These are phyloP conservation scores for Marcusenius ussheri DNA, from an alignment of 2,113 vertebrate genomes.

Conservation along the genomic window DNA sequence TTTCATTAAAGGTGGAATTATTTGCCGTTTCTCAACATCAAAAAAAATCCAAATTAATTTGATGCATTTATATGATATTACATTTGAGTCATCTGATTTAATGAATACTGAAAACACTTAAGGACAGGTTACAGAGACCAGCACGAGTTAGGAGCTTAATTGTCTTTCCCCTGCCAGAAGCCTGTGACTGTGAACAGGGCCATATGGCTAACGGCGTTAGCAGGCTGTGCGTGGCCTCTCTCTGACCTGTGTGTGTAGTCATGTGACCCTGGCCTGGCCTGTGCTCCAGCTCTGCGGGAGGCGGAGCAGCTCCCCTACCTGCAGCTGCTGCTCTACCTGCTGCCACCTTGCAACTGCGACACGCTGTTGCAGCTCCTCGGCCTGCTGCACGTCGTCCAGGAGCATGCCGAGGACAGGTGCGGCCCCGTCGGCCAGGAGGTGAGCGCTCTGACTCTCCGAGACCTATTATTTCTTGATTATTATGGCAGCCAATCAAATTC, in stretches of 20 bases:
- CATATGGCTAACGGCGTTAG: not conserved
- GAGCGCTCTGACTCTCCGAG: not conserved
- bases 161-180: not conserved
- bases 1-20: not conserved
- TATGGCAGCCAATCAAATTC: not conserved
- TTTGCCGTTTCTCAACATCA: not conserved
- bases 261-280: not conserved
- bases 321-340: constrained; percentile 79
- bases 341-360: constrained; percentile 85
- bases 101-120: not conserved
- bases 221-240: not conserved
- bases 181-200: not conserved
- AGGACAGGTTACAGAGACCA: not conserved
- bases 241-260: not conserved
- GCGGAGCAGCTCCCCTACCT: constrained; percentile 65
- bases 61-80: not conserved
- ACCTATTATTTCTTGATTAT: not conserved
- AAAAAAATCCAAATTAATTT: not conserved
- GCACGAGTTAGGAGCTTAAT: not conserved
- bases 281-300: constrained; percentile 60
- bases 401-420: constrained; percentile 60
- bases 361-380: constrained; percentile 77
- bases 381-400: constrained; percentile 69
- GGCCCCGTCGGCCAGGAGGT: constrained; percentile 69
- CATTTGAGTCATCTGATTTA: not conserved